phyloP scores from a whole-genome alignment of 2,797 vertebrate genomes.

The Smutsia gigantea region DNA sequence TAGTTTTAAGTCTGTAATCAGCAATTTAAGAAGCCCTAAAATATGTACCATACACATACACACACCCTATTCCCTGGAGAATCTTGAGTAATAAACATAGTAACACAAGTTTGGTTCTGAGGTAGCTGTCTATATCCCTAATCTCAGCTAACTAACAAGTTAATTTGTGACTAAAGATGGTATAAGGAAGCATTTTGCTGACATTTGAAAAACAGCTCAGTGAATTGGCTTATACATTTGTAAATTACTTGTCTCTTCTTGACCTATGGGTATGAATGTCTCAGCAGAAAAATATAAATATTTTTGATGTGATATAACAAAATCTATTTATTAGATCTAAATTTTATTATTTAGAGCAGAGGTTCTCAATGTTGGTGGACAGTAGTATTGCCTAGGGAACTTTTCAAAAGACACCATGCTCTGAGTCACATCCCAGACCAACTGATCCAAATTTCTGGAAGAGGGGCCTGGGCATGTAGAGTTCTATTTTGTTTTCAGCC shows the following conservation, averaged over 20 bases:
- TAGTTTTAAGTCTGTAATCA: slow-evolving; percentile 72
- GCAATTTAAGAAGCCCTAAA: slow-evolving; percentile 6
- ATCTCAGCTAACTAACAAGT: background rate
- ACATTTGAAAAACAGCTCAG: background rate
- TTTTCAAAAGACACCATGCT: background rate
- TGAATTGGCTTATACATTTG: background rate
- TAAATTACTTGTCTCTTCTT: background rate
- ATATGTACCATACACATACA: background rate
- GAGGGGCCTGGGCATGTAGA: background rate
- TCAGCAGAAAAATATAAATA: background rate
- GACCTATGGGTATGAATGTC: background rate
- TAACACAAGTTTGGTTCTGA: background rate
- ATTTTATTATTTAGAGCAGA: background rate
- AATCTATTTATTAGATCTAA: background rate
- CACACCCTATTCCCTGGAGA: background rate
- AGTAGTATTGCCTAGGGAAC: background rate
- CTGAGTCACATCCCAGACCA: background rate
- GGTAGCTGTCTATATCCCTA: background rate
- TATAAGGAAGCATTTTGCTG: background rate
- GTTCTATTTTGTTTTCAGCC: background rate
- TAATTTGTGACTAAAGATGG: background rate
- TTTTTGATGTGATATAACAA: background rate
- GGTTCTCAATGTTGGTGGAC: background rate
- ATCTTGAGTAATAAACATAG: background rate
- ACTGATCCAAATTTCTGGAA: background rate